A percentile compares a stretch with the other conserved stretches of the same genome.
Evolutionary conservation across 2,888 invertebrate species (phyloP).

Genomic region (Lycaena phlaeas): DNA sequence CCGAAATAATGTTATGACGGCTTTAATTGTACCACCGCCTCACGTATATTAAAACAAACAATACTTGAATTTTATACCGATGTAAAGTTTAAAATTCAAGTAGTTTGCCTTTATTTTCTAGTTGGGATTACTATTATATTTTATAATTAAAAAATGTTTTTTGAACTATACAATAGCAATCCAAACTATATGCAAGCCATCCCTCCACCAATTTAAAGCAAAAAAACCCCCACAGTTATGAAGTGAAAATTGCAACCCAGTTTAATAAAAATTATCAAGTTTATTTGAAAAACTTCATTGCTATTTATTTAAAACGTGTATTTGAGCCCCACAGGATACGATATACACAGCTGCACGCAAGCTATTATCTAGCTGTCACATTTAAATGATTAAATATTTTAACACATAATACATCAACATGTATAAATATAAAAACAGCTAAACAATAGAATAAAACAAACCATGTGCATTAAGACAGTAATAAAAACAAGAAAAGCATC

Average conservation of each 20-base stretch:
- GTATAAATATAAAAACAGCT: conserved; percentile 40
- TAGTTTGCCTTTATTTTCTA: conserved; percentile 20
- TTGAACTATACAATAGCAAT: conserved; percentile 20
- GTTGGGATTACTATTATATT: conserved; percentile 25
- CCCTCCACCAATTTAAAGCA: conserved; percentile 64
- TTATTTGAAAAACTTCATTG: conserved; percentile 23
- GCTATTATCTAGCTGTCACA: conserved; percentile 62
- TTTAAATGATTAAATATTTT: conserved; percentile 12
- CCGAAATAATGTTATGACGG: too few species aligned
- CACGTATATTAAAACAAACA: conserved; percentile 32
- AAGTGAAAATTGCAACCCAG: conserved; percentile 33
- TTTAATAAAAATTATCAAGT: conserved; percentile 9
- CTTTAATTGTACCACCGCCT: conserved; percentile 35
- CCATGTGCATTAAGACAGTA: conserved; percentile 25
- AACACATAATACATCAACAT: conserved; percentile 28
- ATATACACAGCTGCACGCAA: conserved; percentile 67
- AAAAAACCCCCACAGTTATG: conserved; percentile 46
- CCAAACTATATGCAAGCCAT: conserved; percentile 29
- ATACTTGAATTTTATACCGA: neutral
- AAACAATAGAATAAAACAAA: conserved; percentile 39
- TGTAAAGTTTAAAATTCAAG: conserved; percentile 9
- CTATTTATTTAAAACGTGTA: conserved; percentile 37
- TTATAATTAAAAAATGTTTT: conserved; percentile 4
- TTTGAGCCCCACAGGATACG: conserved; percentile 60
- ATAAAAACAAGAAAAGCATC: conserved; percentile 20